Evolutionary conservation across 2,797 vertebrate genomes (phyloP).

Genomic region (Salarias fasciatus): DNA sequence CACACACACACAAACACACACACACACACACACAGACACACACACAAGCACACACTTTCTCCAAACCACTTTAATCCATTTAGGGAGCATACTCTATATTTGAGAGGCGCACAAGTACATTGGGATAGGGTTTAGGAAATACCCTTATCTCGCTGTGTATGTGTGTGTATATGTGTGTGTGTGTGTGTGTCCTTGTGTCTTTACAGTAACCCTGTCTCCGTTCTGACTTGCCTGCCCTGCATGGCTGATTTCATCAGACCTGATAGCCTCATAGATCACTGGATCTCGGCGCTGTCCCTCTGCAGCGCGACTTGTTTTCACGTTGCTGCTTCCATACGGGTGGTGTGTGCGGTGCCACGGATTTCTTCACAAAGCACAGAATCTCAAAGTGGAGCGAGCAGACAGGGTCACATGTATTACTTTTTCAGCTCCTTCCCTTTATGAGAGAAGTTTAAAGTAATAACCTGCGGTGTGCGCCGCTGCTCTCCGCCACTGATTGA

Average conservation of each 20-base stretch:
- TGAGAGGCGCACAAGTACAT: constrained; percentile 51
- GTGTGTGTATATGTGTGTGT: no score
- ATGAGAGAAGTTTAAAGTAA: no score
- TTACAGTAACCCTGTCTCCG: constrained; percentile 50
- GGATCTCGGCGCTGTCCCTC: constrained; percentile 29
- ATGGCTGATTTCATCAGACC: constrained; percentile 55
- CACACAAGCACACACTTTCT: no score
- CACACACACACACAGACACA: no score
- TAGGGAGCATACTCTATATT: constrained; percentile 61
- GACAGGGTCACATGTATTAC: constrained; percentile 19
- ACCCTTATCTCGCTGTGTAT: constrained; percentile 49
- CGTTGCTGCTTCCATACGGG: constrained; percentile 26
- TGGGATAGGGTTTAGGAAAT: constrained; percentile 65
- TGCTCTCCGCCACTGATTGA: no score
- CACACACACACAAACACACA: no score
- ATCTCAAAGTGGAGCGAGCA: background rate
- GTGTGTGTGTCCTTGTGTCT: constrained; percentile 47
- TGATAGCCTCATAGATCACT: constrained; percentile 52
- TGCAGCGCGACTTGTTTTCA: constrained; percentile 34
- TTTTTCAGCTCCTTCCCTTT: background rate
- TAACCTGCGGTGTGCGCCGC: no score
- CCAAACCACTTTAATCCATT: constrained; percentile 62
- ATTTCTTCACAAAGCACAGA: constrained; percentile 26
- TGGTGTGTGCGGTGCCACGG: constrained; percentile 4
- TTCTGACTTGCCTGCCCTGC: constrained; percentile 35